Evolutionary conservation across 2,888 invertebrate genomes (phyloP).

Genomic region (Drosophila kambysellisi): DNA sequence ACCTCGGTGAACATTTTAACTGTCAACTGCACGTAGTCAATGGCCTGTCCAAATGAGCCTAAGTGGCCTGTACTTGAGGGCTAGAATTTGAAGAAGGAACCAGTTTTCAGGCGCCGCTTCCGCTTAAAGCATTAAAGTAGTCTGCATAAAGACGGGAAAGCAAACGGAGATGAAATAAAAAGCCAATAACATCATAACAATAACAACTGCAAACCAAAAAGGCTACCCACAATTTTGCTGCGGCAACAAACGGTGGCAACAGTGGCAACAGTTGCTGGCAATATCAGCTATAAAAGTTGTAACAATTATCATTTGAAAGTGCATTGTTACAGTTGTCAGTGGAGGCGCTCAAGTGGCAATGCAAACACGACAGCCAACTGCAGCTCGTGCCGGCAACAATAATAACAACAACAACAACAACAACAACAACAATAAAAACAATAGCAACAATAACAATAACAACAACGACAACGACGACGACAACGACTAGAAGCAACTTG

Average conservation of each 20-base stretch:
- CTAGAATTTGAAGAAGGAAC: conserved; percentile 3
- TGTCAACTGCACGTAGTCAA: conserved; percentile 61
- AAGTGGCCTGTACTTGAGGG: conserved; percentile 35
- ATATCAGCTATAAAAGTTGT: conserved; percentile 79
- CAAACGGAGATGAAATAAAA: conserved; percentile 66
- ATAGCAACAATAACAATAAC: too few species aligned
- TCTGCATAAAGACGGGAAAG: conserved; percentile 48
- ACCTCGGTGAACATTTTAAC: conserved; percentile 45
- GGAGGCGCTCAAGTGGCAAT: conserved; percentile 63
- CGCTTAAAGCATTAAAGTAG: conserved; percentile 40
- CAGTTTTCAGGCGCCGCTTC: conserved; percentile 38
- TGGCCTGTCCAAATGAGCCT: conserved; percentile 32
- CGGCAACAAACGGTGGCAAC: conserved; percentile 30
- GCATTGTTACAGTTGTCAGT: conserved; percentile 77
- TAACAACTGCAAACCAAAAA: conserved; percentile 48
- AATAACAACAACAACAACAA: conserved; percentile 24
- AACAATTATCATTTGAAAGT: conserved; percentile 81
- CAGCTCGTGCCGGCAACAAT: conserved; percentile 59
- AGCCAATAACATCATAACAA: conserved; percentile 75
- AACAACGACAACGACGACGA: not conserved
- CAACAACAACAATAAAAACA: conserved; percentile 13
- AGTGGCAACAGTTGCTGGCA: conserved; percentile 67
- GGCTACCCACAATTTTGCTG: conserved; percentile 44
- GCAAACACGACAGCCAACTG: conserved; percentile 38
- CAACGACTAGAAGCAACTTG: conserved; percentile 36